These are phyloP conservation scores for Schizaphis graminum DNA, from an alignment of 2,888 invertebrate species.

Conservation along the genomic window DNA sequence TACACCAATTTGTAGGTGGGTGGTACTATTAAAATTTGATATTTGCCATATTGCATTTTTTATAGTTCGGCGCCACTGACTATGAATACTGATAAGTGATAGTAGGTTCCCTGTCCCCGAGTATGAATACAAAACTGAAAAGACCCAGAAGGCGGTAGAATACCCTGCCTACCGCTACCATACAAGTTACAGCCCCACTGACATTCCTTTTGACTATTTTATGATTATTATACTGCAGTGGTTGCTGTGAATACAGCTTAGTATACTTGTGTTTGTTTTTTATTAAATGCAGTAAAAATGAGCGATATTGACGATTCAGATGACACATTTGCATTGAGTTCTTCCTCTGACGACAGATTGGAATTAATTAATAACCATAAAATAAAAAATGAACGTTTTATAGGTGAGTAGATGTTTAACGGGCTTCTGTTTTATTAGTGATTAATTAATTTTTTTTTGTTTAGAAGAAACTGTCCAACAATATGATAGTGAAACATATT, in stretches of 20 bases:
- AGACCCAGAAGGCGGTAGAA: too few relatives aligned
- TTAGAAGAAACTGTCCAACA: background rate
- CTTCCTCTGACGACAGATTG: constrained; percentile 4
- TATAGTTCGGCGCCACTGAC: too few relatives aligned
- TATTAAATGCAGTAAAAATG: background rate
- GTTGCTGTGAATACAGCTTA: background rate
- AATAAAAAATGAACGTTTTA: constrained; percentile 20
- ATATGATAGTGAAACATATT: too few relatives aligned
- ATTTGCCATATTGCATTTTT: too few relatives aligned
- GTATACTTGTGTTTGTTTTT: too few relatives aligned
- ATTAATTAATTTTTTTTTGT: constrained; percentile 10
- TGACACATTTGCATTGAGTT: background rate
- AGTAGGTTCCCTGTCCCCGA: too few relatives aligned
- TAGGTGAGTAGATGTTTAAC: constrained; percentile 10
- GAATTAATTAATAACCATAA: background rate
- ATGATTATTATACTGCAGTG: too few relatives aligned
- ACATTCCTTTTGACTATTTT: too few relatives aligned
- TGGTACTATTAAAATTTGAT: too few relatives aligned
- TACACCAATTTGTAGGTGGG: too few relatives aligned
- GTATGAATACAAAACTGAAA: too few relatives aligned
- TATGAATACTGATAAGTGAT: too few relatives aligned
- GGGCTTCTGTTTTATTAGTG: background rate
- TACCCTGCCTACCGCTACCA: fast-evolving
- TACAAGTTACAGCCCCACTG: fast-evolving
- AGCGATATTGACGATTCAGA: constrained; percentile 9